These are phyloP conservation scores for Gobius niger DNA, from an alignment of 2,113 vertebrate species.

Conservation along the genomic window DNA sequence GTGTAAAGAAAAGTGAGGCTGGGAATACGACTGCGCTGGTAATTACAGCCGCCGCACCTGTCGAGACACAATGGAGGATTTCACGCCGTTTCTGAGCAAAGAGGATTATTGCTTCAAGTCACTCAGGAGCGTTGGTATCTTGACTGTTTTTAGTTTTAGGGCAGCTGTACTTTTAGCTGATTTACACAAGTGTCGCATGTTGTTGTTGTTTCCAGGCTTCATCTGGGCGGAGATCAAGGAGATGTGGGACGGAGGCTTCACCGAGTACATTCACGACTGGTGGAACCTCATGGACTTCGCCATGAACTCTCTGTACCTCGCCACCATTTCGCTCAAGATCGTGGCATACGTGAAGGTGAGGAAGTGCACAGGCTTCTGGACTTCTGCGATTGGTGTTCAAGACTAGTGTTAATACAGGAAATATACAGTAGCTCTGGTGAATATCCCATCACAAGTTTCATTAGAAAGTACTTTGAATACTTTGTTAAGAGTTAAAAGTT, in stretches of 20 bases:
- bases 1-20: neutral
- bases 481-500: too few species aligned
- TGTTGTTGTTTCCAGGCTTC: slow-evolving; percentile 80
- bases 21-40: neutral
- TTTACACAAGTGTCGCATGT: slow-evolving; percentile 11
- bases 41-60: neutral
- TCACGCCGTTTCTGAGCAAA: too few species aligned
- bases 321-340: slow-evolving; percentile 95
- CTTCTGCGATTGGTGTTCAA: too few species aligned
- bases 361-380: neutral
- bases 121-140: too few species aligned
- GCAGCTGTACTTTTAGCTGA: too few species aligned
- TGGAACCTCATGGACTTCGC: slow-evolving; percentile 99
- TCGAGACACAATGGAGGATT: neutral
- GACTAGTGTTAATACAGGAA: too few species aligned
- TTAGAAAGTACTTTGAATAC: too few species aligned
- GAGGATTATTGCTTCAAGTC: too few species aligned
- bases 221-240: slow-evolving; percentile 99
- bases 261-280: slow-evolving; percentile 95
- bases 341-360: slow-evolving; percentile 94
- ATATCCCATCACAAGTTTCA: too few species aligned
- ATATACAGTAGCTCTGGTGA: too few species aligned
- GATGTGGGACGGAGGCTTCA: slow-evolving; percentile 98
- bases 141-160: too few species aligned
- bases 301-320: slow-evolving; percentile 96